Base-by-base conservation (phyloP, 1,140 invertebrate genomes). In the Drosophila kohkoa region DNA sequence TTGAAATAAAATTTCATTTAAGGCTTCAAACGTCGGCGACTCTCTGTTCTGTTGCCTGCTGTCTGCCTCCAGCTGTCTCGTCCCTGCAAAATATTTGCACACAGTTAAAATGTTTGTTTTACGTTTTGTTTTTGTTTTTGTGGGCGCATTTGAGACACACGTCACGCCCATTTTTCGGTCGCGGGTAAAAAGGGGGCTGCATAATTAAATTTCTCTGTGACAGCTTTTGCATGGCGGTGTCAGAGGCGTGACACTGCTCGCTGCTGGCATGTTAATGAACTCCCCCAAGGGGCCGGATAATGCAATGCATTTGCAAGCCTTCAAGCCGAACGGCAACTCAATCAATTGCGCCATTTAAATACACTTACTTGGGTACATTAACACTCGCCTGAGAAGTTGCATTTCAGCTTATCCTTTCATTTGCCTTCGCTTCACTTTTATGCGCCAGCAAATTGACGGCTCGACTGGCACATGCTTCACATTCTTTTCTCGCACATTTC, bases 1-100 rank as follows among this genome's bases (percentile, higher is more conserved):
- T 73, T 89, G 70, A 81, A 81, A 89, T 89, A 78, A 83, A 87
- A 89, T 81, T 80, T 74, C 60, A 83, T 83, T 83, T 67, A 77
- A 67, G 71, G 63, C 51, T 72, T 57, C 64, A 67, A 45, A 25
- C 51, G 11, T 8, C 20, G 35, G 7, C 45, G 54, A 51, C 67
- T 41, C 13, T 15, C 60, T 25, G 20, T 25, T 2, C 38, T 30
- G 68, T 30, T 41, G 5, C 10, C n/a, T 13, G 2, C 3, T 7
- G 41, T 43, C 41, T 28, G 54, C 51, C 67, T 32, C 13, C 13
- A 59, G 6, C 51, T 38, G 68, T 30, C 51, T n/a, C 25, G 3
- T 1, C 8, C 8, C 67, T 43, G 72, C 60, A 74, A 75, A 85
- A 83, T 83, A 81, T 83, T 83, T 83, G 81, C 81, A 74, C 81